Percentiles rank a stretch among this genome's conserved stretches.
phyloP scores from a whole-genome alignment of 2,797 vertebrate species.

The Scomberomorus guttatus region DNA sequence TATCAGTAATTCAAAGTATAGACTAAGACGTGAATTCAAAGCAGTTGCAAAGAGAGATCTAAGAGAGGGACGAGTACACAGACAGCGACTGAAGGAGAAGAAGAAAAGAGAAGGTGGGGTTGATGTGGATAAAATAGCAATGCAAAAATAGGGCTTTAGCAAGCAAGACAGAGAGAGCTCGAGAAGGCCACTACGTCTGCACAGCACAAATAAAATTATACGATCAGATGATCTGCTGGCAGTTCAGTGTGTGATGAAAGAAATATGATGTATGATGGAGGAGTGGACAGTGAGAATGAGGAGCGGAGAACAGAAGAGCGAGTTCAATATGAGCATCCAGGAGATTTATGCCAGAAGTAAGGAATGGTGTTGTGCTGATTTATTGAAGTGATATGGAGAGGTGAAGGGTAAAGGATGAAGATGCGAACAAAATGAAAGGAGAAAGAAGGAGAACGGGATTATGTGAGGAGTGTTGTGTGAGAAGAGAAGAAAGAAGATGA shows the following conservation, averaged over 20 bases:
- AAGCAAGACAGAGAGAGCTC: constrained; percentile 14
- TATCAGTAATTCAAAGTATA: constrained; percentile 31
- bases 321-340: constrained; percentile 20
- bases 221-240: constrained; percentile 34
- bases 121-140: constrained; percentile 23
- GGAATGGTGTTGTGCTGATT: constrained; percentile 9
- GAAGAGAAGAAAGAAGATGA: background rate
- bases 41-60: constrained; percentile 13
- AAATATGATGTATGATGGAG: constrained; percentile 28
- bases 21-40: constrained; percentile 43
- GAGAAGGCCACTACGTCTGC: constrained; percentile 9
- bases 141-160: constrained; percentile 28
- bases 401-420: constrained; percentile 15
- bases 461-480: background rate
- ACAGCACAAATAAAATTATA: constrained; percentile 42
- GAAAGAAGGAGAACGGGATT: constrained; percentile 5
- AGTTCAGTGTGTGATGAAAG: constrained; percentile 39
- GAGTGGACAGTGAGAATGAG: constrained; percentile 30
- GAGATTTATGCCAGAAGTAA: constrained; percentile 33
- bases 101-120: constrained; percentile 7
- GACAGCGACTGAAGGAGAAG: constrained; percentile 6
- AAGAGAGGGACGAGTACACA: constrained; percentile 1
- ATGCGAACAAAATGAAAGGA: constrained; percentile 14
- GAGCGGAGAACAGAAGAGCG: constrained; percentile 6
- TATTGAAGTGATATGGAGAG: constrained; percentile 18